Conservation (phyloP, 2,888 invertebrate genomes). For the Stenotaenia linearis region DNA sequence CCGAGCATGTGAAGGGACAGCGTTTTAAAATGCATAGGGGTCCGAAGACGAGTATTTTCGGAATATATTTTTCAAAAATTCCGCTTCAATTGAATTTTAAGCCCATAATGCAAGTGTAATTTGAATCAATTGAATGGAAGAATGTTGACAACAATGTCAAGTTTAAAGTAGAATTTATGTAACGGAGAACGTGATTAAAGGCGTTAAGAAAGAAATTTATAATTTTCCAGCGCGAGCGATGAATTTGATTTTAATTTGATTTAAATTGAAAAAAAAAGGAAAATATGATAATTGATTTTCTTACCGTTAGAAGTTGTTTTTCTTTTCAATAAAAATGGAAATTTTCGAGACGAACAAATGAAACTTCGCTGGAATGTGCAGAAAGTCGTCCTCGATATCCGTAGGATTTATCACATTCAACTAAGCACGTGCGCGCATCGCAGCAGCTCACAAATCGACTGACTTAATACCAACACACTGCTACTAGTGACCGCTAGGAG, state of each 20-base stretch:
- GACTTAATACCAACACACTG: background rate
- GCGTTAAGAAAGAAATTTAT: no score
- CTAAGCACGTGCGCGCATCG: background rate
- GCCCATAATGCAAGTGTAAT: background rate
- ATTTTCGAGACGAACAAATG: background rate
- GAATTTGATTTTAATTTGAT: no score
- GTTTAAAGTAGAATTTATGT: no score
- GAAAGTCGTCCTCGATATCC: background rate
- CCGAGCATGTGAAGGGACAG: background rate
- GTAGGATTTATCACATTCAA: background rate
- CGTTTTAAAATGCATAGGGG: background rate
- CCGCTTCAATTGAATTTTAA: background rate
- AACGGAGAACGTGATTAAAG: no score
- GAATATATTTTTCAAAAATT: no score
- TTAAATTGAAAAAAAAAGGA: background rate
- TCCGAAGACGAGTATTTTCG: background rate
- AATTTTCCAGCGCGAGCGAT: no score
- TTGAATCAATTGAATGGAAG: background rate
- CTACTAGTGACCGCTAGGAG: background rate
- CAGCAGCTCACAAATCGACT: background rate
- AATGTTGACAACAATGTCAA: no score
- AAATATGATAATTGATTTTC: background rate
- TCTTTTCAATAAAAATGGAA: background rate
- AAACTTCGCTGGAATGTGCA: background rate
- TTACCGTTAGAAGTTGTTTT: background rate